Evolutionary conservation across 2,797 vertebrate species (phyloP), one percentile per base, ranked within the genome.

Genomic region (Coendou prehensilis): DNA sequence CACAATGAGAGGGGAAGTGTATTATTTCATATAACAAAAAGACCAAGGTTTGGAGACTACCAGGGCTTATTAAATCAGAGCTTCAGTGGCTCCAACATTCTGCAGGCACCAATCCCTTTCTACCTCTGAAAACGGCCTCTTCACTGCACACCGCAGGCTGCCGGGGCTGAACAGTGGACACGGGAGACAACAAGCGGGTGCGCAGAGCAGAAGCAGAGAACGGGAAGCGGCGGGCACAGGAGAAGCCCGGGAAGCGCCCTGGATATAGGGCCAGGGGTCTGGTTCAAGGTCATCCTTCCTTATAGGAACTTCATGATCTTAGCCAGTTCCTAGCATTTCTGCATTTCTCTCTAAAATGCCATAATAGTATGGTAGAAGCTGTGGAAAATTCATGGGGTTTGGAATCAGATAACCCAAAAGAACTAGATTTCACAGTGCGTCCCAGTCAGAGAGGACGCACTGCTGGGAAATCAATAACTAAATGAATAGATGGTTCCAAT

Each of bases 21-120:
- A 73, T 73, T 87, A 91, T 71, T 59, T 57, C 41, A 22, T 20
- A 50, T 41, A 73, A 87, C 71, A 95, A 82, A 85, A 78, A 45
- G 54, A 87, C 78, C 73, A 79, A 83, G 57, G 37, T 37, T 11
- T 71, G 56, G 56, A 57, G 37, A 84, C 37, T 73, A 41, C 57
- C 69, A 78, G 76, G 9, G 63, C 61, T 83, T 20, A 61, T 79
- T 57, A 91, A 78, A 79, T 83, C 47, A 69, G 81, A 45, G 13
- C 64, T 75, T 61, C 64, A 45, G 15, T 37, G 17, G 64, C 22
- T 30, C 52, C 37, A 54, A 11, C 57, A 26, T 64, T n/a, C 45
- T 56, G 6, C 41, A 73, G 76, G 81, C n/a, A 82, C 41, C 59
- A 37, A 61, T 37, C 37, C 45, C 93, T 94, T 89, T 64, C n/a